Percentiles rank a stretch among this genome's conserved stretches.
Conservation (phyloP, 2,797 vertebrate genomes). For the Buphagus erythrorhynchus region DNA sequence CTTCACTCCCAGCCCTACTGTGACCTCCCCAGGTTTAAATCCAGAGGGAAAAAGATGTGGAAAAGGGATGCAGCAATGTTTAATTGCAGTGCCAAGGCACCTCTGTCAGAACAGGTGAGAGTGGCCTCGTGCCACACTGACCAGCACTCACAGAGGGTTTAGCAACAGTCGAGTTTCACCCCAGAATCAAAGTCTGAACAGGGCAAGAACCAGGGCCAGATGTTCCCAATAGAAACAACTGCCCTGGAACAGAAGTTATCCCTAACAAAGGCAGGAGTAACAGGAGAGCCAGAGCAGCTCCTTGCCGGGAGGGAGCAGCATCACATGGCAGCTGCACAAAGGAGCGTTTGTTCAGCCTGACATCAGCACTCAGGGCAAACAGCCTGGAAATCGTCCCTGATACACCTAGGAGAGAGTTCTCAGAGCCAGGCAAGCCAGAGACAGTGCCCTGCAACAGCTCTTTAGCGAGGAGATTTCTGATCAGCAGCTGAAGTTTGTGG, state of each 20-base stretch:
- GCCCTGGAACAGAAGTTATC: not conserved
- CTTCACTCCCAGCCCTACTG: not conserved
- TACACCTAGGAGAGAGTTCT: not conserved
- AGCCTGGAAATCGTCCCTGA: not conserved
- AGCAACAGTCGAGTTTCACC: fast-evolving
- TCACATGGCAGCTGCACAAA: not conserved
- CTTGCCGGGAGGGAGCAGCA: not conserved
- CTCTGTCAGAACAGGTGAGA: not conserved
- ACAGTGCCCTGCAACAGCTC: not conserved
- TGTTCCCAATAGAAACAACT: not conserved
- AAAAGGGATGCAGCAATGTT: not conserved
- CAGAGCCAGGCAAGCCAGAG: not conserved
- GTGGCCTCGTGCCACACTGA: fast-evolving
- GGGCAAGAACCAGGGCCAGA: not conserved
- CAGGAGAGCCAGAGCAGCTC: not conserved
- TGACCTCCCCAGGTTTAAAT: not conserved
- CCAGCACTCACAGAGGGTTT: not conserved
- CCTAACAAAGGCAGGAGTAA: not conserved
- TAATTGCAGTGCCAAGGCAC: not conserved
- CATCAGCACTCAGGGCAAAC: not conserved
- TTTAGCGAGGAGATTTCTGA: fast-evolving
- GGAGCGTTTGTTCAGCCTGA: not conserved
- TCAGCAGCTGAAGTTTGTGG: not conserved
- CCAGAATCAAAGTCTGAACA: not conserved
- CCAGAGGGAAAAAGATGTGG: not conserved